These are phyloP conservation scores for Eubasilissa regina DNA, from an alignment of 1,140 invertebrate genomes.

Conservation along the genomic window DNA sequence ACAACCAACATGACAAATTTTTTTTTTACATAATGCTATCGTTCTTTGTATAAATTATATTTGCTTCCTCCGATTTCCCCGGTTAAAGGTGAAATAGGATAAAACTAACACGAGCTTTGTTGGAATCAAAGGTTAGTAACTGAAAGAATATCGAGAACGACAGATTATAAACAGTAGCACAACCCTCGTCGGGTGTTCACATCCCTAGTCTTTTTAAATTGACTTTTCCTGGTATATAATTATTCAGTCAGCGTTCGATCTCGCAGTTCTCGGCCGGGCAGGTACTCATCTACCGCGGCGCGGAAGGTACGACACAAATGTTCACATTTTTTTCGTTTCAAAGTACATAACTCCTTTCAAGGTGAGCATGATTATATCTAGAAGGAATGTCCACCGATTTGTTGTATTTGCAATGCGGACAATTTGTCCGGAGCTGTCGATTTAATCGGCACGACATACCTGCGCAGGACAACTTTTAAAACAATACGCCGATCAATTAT, in stretches of 20 bases:
- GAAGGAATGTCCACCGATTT: constrained; percentile 21
- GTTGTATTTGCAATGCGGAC: constrained; percentile 30
- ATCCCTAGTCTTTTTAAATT: too few relatives aligned
- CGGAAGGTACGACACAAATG: background rate
- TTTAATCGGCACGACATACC: constrained; percentile 7
- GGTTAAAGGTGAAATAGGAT: background rate
- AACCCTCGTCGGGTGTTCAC: background rate
- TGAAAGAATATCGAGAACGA: background rate
- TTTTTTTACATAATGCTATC: too few relatives aligned
- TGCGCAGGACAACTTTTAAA: background rate
- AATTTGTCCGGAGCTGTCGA: constrained; percentile 38
- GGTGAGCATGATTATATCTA: constrained; percentile 31
- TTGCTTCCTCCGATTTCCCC: constrained; percentile 5
- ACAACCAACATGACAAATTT: too few relatives aligned
- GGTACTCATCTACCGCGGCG: background rate
- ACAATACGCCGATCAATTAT: background rate
- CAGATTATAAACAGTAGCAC: background rate
- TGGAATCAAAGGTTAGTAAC: constrained; percentile 1
- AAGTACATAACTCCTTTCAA: constrained; percentile 24
- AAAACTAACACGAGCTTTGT: background rate
- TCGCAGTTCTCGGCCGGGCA: background rate
- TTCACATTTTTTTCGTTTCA: background rate
- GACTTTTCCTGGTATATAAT: background rate
- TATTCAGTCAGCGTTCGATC: background rate
- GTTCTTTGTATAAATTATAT: background rate